Base-by-base conservation (phyloP, 1,140 invertebrate genomes). In the Geopemphigus sp. region DNA sequence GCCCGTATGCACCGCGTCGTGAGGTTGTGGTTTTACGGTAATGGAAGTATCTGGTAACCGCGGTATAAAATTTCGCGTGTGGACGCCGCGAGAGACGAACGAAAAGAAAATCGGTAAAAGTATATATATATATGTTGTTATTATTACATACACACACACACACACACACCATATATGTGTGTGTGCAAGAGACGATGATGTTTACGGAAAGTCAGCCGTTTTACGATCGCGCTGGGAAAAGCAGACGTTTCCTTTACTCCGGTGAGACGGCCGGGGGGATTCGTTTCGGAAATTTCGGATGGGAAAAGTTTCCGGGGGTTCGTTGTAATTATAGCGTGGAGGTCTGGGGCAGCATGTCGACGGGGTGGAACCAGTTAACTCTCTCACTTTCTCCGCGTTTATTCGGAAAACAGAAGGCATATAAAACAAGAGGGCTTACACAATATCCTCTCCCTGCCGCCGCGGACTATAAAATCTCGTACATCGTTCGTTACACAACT, bases 211-310 rank as follows among this genome's bases (percentile, higher is more conserved):
- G 66, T 68, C 45, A 50, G 45, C 56, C 53, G 73, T 76, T 78
- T 78, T 78, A 78, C 56, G 74, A 78, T 61, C 74, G 74, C 39
- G 39, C 22, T 45, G 74, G 74, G 74, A 78, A 78, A 78, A 78
- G 74, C 57, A 61, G 74, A 61, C 57, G 74, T 78, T 63, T 78
- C 39, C 74, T 78, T 59, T 17, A 72, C 68, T 54, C n/a, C 29
- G 22, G 39, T 39, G 57, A 47, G 14, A n/a, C 57, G 54, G 22
- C 12, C 24, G 39, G 59, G 57, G 12, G 74, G 14, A 78, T 78
- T 78, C 72, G 56, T 78, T 78, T 78, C 61, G 72, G 53, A 76
- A 76, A 76, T 76, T 76, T 76, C 17, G 57, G 74, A 78, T 78
- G 57, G 56, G 74, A 78, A 78, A 78, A 78, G 74, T 78, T 78